Base-by-base conservation (phyloP, 2,797 vertebrate genomes). In the Mastacembelus armatus region DNA sequence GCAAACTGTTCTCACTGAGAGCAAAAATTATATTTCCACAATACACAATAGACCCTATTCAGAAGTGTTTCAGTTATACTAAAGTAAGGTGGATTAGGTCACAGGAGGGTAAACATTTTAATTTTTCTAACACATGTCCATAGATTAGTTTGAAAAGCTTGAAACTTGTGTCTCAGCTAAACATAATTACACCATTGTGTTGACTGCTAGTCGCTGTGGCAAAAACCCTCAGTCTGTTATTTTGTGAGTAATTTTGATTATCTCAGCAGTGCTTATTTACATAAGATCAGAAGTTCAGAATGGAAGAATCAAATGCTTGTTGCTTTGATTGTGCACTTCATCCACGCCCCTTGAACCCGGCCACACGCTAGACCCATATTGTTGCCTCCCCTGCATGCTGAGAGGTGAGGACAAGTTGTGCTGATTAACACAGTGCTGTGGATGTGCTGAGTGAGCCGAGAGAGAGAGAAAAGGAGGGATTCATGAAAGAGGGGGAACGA, bases 331-430 rank as follows among this genome's bases (percentile, higher is more conserved):
- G 68, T 62, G 58, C 51, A 14, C 52, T 82, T 84, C 65, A 79
- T 63, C 56, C 45, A 18, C 66, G 33, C 60, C 39, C 29, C 50
- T 55, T 61, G 61, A 71, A 72, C 82, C 49, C n/a, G 0, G 35
- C 59, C 43, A 33, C 71, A 30, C 49, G 32, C 66, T 48, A 29
- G 36, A 60, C 59, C 60, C 66, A 36, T 54, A 74, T 49, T 62
- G 84, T 40, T n/a, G 63, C 36, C 56, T 51, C 58, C 54, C 5
- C 58, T n/a, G 56, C 81, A 47, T n/a, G 67, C 80, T 74, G 81
- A 67, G 86, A 79, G 43, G 67, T 36, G 70, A 84, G 77, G 76
- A 88, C 83, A 87, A 85, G 76, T 82, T 77, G 73, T 83, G 74
- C 81, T 89, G 82, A 90, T 90, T 85, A 80, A 66, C 69, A 10